Conservation (phyloP, 1,140 invertebrate species). For the Trachelipus rathkii region DNA sequence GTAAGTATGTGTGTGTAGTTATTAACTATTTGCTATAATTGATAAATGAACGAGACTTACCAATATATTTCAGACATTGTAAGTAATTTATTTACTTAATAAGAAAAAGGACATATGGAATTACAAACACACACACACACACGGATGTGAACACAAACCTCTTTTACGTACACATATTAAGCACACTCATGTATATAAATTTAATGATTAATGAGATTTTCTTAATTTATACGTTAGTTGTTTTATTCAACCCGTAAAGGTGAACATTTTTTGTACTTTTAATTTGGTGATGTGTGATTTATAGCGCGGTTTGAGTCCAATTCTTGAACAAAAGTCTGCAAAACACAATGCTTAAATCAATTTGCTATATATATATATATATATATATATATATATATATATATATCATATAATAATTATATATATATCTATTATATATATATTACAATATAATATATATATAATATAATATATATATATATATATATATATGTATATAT, state of each 20-base stretch:
- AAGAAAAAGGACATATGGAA: no score
- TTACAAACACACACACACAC: no score
- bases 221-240: conserved; percentile 3
- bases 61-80: no score
- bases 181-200: neutral
- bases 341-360: neutral
- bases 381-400: neutral
- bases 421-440: conserved; percentile 7
- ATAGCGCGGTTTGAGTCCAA: neutral
- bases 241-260: neutral
- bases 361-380: neutral
- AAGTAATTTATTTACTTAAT: no score
- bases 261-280: neutral
- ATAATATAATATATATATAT: neutral
- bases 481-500: neutral
- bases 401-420: neutral
- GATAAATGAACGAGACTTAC: no score
- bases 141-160: no score
- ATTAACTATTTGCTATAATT: no score
- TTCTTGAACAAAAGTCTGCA: neutral
- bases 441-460: neutral
- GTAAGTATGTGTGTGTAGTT: neutral
- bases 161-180: no score
- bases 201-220: neutral
- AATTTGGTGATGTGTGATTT: conserved; percentile 10